Percentiles rank a stretch among this genome's conserved stretches.
These are phyloP conservation scores for Ericerus pela DNA, from an alignment of 1,140 invertebrate species.

Conservation along the genomic window DNA sequence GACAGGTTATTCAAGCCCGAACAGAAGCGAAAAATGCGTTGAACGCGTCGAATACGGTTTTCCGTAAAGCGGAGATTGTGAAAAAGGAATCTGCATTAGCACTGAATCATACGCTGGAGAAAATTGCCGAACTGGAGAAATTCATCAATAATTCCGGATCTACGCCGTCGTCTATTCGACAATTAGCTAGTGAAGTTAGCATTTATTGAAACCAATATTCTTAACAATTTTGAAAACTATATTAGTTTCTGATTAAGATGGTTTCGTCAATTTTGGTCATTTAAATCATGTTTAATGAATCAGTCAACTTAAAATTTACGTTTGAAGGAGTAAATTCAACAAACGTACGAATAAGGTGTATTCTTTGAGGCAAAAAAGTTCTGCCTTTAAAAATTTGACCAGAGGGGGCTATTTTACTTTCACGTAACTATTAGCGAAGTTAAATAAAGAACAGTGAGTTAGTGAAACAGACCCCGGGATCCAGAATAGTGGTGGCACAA, in stretches of 20 bases:
- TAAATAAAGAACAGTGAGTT: no score
- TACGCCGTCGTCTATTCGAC: neutral
- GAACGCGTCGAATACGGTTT: neutral
- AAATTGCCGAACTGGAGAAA: neutral
- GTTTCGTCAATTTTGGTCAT: neutral
- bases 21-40: neutral
- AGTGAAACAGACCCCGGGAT: no score
- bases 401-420: no score
- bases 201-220: no score
- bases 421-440: no score
- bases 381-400: no score
- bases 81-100: slow-evolving; percentile 1
- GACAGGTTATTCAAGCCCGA: neutral
- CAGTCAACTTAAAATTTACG: no score
- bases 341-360: no score
- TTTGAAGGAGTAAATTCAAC: no score
- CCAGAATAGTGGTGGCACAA: no score
- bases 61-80: neutral
- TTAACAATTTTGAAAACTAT: no score
- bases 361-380: no score
- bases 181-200: neutral
- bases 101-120: neutral
- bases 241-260: neutral
- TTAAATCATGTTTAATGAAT: neutral
- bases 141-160: neutral